These are phyloP conservation scores for Oreochromis mossambicus DNA, from an alignment of 2,797 vertebrate species.

Conservation along the genomic window DNA sequence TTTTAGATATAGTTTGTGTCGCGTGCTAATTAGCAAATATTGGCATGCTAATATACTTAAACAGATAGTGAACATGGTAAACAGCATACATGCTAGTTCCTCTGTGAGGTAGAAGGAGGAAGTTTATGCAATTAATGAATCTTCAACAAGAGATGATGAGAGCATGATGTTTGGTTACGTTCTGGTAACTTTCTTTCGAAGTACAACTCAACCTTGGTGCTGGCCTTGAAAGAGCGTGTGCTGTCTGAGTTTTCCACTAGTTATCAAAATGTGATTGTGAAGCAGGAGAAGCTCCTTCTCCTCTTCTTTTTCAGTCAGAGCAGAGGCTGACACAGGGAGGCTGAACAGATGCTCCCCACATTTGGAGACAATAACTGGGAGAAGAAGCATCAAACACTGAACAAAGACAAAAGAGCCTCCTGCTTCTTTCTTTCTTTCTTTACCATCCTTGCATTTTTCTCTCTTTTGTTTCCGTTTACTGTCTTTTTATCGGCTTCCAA, in stretches of 20 bases:
- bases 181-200: neutral
- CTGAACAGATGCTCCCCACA: slow-evolving; percentile 53
- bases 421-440: neutral
- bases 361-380: slow-evolving; percentile 50
- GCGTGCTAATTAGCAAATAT: neutral
- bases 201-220: neutral
- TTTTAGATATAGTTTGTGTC: neutral
- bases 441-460: slow-evolving; percentile 14
- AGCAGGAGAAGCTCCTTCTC: neutral
- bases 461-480: slow-evolving; percentile 44
- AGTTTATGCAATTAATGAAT: neutral
- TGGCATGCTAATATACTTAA: neutral
- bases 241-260: neutral
- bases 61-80: neutral
- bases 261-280: neutral
- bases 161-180: neutral
- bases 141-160: neutral
- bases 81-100: neutral
- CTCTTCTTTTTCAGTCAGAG: neutral
- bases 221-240: neutral
- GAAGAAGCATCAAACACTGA: slow-evolving; percentile 43
- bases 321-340: slow-evolving; percentile 6
- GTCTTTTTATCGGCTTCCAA: slow-evolving; percentile 40
- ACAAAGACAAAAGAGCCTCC: slow-evolving; percentile 29
- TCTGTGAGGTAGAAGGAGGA: neutral